Evolutionary conservation across 2,113 vertebrate genomes (phyloP).

Genomic region (Monarcha castaneiventris): DNA sequence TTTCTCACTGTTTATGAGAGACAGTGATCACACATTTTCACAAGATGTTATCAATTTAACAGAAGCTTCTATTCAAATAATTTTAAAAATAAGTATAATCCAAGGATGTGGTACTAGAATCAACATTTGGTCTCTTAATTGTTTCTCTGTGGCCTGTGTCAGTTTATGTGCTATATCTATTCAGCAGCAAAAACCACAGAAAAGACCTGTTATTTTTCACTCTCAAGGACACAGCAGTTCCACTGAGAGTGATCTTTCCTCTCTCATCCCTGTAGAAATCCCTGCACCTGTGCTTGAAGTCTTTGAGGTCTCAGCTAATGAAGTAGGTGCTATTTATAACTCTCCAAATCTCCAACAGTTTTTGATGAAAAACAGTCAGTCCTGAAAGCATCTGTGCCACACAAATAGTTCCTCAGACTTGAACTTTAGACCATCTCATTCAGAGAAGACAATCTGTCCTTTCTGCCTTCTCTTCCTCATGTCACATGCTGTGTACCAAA

Average conservation of each 20-base stretch:
- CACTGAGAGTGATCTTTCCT: constrained; percentile 22
- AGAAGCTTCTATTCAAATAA: not conserved
- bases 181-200: not conserved
- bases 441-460: not conserved
- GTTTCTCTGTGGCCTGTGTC: not conserved
- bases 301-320: constrained; percentile 17
- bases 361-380: constrained; percentile 46
- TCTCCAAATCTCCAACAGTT: constrained; percentile 42
- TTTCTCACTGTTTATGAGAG: not conserved
- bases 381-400: constrained; percentile 44
- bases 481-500: not conserved
- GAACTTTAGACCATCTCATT: not conserved
- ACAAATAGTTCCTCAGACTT: not conserved
- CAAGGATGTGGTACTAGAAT: not conserved
- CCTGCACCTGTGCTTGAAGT: constrained; percentile 54
- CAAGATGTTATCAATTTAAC: not conserved
- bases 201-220: constrained; percentile 23
- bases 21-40: not conserved
- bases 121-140: not conserved
- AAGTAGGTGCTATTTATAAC: constrained; percentile 61
- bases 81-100: not conserved
- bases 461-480: not conserved
- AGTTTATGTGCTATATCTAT: not conserved
- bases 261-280: constrained; percentile 29
- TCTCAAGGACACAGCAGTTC: constrained; percentile 33